Evolutionary conservation across 1,140 invertebrate genomes (phyloP).

Genomic region (Drosophila kurseongensis): DNA sequence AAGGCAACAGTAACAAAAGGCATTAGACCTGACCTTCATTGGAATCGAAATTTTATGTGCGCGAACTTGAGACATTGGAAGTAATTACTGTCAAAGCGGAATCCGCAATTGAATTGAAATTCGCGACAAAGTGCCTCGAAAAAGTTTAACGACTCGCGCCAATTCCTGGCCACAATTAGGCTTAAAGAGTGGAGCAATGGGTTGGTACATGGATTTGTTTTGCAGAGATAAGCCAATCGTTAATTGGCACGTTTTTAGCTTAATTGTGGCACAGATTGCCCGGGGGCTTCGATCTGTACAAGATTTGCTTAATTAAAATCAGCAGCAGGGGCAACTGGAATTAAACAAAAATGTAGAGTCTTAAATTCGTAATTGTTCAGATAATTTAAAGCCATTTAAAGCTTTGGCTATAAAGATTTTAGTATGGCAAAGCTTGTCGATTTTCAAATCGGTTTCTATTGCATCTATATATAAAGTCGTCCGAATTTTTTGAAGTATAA

Average conservation of each 20-base stretch:
- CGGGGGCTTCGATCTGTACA: conserved; percentile 12
- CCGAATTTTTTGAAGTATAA: too few species aligned
- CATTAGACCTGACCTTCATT: conserved; percentile 70
- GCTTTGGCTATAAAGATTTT: too few species aligned
- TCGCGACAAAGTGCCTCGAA: conserved; percentile 57
- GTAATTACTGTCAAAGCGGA: conserved; percentile 71
- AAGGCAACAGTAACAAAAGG: conserved; percentile 63
- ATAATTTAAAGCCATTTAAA: conserved; percentile 2
- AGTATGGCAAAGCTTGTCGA: too few species aligned
- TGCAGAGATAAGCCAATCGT: conserved; percentile 32
- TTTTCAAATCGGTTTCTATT: too few species aligned
- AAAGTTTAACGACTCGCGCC: conserved; percentile 58
- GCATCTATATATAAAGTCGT: too few species aligned
- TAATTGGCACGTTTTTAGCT: conserved; percentile 36
- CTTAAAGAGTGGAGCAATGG: conserved; percentile 46
- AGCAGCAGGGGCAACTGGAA: conserved; percentile 6
- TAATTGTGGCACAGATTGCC: conserved; percentile 25
- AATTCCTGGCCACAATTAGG: conserved; percentile 47
- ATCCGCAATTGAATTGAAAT: conserved; percentile 47
- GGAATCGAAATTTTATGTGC: conserved; percentile 69
- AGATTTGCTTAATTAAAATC: conserved; percentile 35
- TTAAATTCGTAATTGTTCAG: conserved; percentile 1
- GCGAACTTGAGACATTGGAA: conserved; percentile 74
- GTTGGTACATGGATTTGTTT: conserved; percentile 24
- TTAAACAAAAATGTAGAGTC: conserved; percentile 8